Evolutionary conservation across 2,113 vertebrate genomes (phyloP), one percentile per base, ranked within the genome.

Genomic region (Tragelaphus scriptus): DNA sequence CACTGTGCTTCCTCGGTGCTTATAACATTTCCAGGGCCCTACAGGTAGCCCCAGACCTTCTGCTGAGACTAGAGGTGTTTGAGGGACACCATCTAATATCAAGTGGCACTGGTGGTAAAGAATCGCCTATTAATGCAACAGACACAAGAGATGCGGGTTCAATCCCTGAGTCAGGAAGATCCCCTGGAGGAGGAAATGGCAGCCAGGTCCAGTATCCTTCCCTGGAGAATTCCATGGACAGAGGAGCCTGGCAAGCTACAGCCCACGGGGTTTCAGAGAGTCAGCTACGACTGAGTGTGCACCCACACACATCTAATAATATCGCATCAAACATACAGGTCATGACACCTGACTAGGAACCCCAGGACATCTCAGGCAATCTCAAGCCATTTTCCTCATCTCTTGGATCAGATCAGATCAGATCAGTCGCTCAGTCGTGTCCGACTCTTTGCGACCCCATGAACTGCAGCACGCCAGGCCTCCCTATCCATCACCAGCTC

Each of bases 1-100:
- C 0, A 5, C 9, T 59, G 3, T 10, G 32, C 75, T 61, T 21
- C 19, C 49, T 88, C 2, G 0, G 17, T 28, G 8, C 6, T 77
- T 90, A 14, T 40, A 40, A 40, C 17, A 59, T 56, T 51, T 79
- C 44, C 13, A 55, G 81, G 81, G 12, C 3, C 44, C 49, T 30
- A 56, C n/a, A 84, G 49, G 10, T 49, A 51, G 49, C 51, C 49
- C 44, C 25, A 12, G 2, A 44, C 26, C 85, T 85, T 49, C 87
- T 32, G 28, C 12, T 4, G 12, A 53, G 32, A 32, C n/a, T 25
- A 44, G 6, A 88, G 36, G 28, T 26, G 5, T 21, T 11, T n/a
- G 16, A 71, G 51, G 23, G 40, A 6, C n/a, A n/a, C 8, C 10
- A 23, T 12, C 49, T 32, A 49, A 6, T 25, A 77, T 26, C 36